phyloP scores from a whole-genome alignment of 2,797 vertebrate genomes.

The Diplodus puntazzo region DNA sequence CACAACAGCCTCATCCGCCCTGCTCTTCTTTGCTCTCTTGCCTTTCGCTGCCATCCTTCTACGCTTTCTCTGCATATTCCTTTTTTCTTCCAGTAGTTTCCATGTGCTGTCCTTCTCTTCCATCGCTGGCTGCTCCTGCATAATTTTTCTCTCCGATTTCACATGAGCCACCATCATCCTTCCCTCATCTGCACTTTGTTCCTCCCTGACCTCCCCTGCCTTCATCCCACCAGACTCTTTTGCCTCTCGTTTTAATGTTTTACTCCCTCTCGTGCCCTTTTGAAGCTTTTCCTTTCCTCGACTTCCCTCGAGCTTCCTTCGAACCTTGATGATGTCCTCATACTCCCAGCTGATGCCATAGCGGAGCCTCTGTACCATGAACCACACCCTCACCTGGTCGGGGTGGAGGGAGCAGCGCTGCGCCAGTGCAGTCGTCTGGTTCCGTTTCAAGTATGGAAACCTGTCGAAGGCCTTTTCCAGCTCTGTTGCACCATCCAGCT shows the following conservation, averaged over 20 bases:
- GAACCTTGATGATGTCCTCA: conserved; percentile 85
- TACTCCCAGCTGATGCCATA: conserved; percentile 92
- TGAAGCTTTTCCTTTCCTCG: neutral
- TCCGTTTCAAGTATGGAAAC: conserved; percentile 88
- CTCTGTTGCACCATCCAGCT: conserved; percentile 79
- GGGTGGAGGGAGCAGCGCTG: conserved; percentile 84
- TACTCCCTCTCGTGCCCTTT: neutral
- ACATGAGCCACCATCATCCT: neutral
- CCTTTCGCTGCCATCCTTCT: neutral
- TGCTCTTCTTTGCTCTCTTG: conserved; percentile 11
- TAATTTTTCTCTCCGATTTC: neutral
- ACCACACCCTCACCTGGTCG: conserved; percentile 90
- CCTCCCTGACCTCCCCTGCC: neutral
- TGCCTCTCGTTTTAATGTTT: neutral
- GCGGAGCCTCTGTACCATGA: conserved; percentile 89
- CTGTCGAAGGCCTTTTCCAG: conserved; percentile 86
- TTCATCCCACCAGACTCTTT: neutral
- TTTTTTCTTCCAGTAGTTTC: neutral
- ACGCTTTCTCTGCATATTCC: neutral
- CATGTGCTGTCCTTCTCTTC: neutral
- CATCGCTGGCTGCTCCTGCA: neutral
- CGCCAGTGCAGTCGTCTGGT: conserved; percentile 83
- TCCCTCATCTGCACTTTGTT: neutral
- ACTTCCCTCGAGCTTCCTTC: conserved; percentile 49
- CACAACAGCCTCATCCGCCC: neutral